These are phyloP conservation scores for Casuarius casuarius DNA, from an alignment of 2,113 vertebrate genomes.

Conservation along the genomic window DNA sequence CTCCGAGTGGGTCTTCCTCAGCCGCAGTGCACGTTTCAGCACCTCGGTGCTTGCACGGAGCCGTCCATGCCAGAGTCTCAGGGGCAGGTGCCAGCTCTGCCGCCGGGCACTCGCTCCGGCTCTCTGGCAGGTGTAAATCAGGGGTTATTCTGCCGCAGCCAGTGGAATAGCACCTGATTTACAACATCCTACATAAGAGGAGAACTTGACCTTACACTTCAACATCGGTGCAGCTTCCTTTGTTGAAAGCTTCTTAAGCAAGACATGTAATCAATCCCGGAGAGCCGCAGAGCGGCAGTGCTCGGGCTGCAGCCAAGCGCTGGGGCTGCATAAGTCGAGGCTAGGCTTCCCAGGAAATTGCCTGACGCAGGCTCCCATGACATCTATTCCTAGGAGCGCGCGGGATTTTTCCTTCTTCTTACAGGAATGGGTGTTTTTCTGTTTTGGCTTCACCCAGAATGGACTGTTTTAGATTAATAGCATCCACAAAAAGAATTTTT, in stretches of 20 bases:
- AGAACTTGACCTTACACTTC: conserved; percentile 67
- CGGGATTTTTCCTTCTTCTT: neutral
- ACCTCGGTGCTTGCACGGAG: fast-evolving
- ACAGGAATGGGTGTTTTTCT: neutral
- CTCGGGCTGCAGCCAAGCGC: neutral
- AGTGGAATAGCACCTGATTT: conserved; percentile 41
- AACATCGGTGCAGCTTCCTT: conserved; percentile 40
- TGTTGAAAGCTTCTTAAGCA: conserved; percentile 54
- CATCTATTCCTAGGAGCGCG: neutral
- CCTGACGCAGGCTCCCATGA: neutral
- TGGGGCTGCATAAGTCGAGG: conserved; percentile 32
- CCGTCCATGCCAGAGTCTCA: neutral
- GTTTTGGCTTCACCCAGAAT: neutral
- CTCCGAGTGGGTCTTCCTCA: fast-evolving
- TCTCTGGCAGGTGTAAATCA: conserved; percentile 19
- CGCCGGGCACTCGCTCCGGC: neutral
- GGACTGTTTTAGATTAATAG: neutral
- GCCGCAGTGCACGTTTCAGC: neutral
- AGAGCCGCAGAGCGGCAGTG: neutral
- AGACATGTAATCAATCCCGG: conserved; percentile 56
- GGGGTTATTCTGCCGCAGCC: conserved; percentile 21
- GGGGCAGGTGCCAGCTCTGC: neutral
- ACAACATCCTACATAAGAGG: conserved; percentile 54
- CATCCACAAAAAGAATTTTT: neutral
- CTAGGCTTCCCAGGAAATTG: neutral